Evolutionary conservation across 2,797 vertebrate species (phyloP), one percentile per base, ranked within the genome.

Genomic region (Sciaenops ocellatus): DNA sequence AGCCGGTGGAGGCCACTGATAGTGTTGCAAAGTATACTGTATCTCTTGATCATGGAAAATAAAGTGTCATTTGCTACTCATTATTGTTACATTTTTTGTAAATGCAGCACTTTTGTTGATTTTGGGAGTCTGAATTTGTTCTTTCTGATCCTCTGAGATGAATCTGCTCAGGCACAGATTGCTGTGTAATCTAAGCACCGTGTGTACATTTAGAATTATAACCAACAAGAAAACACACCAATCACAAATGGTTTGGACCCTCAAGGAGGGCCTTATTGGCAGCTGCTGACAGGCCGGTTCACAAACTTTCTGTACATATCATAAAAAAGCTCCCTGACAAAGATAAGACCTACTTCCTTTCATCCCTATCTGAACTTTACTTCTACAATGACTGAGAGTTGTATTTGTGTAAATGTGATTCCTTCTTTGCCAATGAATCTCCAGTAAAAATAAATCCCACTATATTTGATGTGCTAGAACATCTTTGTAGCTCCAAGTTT

Each of bases 241-340:
- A 22, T 50, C 47, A 41, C n/a, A 28, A 44, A 62, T 18, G 26
- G 17, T 28, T 17, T 42, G 12, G 6, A 2, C 15, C 24, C 57
- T 38, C 44, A 30, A 30, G 46, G n/a, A 17, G 34, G 18, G 15
- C 9, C 24, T 76, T 73, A 70, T 72, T 77, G 63, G 56, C 46
- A 82, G 42, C 50, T 80, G 76, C 41, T 82, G 76, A 80, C 62
- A 80, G 42, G 44, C 63, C 38, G 30, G 20, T 50, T 75, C 69
- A 61, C 52, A 56, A 57, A 47, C 41, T 22, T 56, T 66, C 65
- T 68, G 46, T 17, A 47, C 18, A 71, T 64, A 42, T 79, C 42
- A 76, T 38, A 66, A 65, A 61, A 61, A 72, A 50, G 12, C 15
- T 67, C 51, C 13, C 26, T 48, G 57, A 74, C 30, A 83, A 54